Conservation (phyloP, 1,140 invertebrate species). For the Drosophila pachea region DNA sequence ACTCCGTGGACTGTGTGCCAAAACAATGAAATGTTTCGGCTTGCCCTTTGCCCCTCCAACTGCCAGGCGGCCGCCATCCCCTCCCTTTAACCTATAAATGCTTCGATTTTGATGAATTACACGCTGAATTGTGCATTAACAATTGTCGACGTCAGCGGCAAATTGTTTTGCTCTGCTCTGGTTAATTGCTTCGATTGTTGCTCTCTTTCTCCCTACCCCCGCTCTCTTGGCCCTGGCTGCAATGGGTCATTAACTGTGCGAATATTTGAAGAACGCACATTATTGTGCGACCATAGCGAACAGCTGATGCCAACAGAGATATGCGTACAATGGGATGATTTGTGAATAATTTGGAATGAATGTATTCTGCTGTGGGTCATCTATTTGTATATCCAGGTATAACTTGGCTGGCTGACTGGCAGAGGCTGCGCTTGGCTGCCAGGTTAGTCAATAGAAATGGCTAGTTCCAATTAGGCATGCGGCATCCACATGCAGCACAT, state of each 20-base stretch:
- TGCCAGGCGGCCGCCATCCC: not conserved
- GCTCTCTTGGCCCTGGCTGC: not conserved
- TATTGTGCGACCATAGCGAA: constrained; percentile 11
- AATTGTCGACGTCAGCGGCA: constrained; percentile 59
- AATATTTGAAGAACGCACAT: constrained; percentile 27
- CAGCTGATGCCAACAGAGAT: too few species aligned
- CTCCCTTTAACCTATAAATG: not conserved
- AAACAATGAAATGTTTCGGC: constrained; percentile 61
- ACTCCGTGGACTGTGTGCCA: constrained; percentile 43
- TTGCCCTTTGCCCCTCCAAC: constrained; percentile 10
- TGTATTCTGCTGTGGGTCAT: too few species aligned
- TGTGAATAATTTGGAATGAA: too few species aligned
- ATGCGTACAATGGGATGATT: too few species aligned
- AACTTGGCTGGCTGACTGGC: too few species aligned
- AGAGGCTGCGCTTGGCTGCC: too few species aligned
- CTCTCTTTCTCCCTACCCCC: not conserved
- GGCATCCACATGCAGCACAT: not conserved
- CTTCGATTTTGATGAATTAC: constrained; percentile 62
- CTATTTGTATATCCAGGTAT: too few species aligned
- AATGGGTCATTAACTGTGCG: constrained; percentile 27
- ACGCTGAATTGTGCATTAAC: constrained; percentile 49
- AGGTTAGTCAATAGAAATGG: not conserved
- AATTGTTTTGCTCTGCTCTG: constrained; percentile 56
- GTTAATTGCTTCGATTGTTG: constrained; percentile 62
- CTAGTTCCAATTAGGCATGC: not conserved